phyloP scores from a whole-genome alignment of 2,888 invertebrate genomes.

The Agonopterix alstromeriana region DNA sequence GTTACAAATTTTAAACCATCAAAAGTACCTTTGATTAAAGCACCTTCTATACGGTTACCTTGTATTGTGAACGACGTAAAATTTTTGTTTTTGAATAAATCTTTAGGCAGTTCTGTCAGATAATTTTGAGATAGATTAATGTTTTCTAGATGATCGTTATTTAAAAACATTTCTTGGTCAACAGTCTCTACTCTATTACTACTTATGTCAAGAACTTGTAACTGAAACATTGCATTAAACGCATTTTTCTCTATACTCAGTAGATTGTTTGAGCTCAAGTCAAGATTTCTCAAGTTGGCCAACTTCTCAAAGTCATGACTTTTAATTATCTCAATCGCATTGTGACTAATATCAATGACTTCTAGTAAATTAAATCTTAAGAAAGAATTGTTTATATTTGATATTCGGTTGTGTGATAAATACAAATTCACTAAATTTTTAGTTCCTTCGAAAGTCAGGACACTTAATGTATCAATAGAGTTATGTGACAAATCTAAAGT shows the following conservation, averaged over 20 bases:
- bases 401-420: conserved; percentile 37
- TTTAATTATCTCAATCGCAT: conserved; percentile 30
- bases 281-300: conserved; percentile 23
- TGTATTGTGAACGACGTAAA: conserved; percentile 30
- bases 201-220: conserved; percentile 31
- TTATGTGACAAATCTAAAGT: conserved; percentile 46
- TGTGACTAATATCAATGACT: conserved; percentile 34
- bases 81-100: conserved; percentile 37
- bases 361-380: conserved; percentile 37
- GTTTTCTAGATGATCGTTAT: conserved; percentile 17
- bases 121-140: conserved; percentile 40
- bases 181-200: conserved; percentile 30
- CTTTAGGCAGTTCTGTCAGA: conserved; percentile 32
- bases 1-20: conserved; percentile 33
- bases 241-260: conserved; percentile 22
- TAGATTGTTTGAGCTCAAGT: conserved; percentile 38
- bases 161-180: conserved; percentile 26
- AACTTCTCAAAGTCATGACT: conserved; percentile 32
- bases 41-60: conserved; percentile 36
- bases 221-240: conserved; percentile 23
- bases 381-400: conserved; percentile 35
- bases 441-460: conserved; percentile 42
- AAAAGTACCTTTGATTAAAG: conserved; percentile 38
- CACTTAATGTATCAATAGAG: conserved; percentile 26
- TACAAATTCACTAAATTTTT: conserved; percentile 32